Evolutionary conservation across 2,113 vertebrate genomes (phyloP), one percentile per base, ranked within the genome.

Genomic region (Salvelinus alpinus): DNA sequence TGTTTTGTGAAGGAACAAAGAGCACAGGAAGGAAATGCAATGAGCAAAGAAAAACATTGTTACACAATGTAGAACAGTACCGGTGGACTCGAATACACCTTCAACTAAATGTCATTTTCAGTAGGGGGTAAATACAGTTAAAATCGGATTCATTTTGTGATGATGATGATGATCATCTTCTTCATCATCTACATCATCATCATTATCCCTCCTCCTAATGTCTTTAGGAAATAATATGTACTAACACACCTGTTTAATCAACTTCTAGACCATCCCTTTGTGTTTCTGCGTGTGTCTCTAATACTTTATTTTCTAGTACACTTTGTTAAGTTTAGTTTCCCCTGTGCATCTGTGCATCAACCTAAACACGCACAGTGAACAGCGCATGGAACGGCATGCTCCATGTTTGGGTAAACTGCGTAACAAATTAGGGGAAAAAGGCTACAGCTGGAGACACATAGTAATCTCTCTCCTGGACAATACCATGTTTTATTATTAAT

Each of bases 391-490:
- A 82, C 76, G 71, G 72, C 82, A 77, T 29, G 85, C 82, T 82
- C 38, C 84, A 67, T 91, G 92, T 94, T 93, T 92, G 90, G 88
- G 88, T 93, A 94, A 94, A 93, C 91, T 91, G 91, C 89, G 87
- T 92, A 85, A 92, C 88, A 92, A 93, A 93, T 91, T 87, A 83
- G 84, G 85, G 81, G 85, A 85, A 89, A 91, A 85, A 89, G 38
- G 38, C 38, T 44, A 44, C 38, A 11, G 38, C 9, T 44, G 38
- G 38, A 44, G 74, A 89, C 83, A 85, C 76, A 80, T 48, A 78
- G 81, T 88, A 90, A 90, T 90, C 88, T 91, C 90, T 90, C 90
- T 81, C 79, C 82, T 87, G 91, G 91, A 92, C 89, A 88, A 91
- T 90, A 85, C 70, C 69, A 51, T 81, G 64, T 86, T 93, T 85